Evolutionary conservation across 2,888 invertebrate species (phyloP).

Genomic region (Noctua janthe): DNA sequence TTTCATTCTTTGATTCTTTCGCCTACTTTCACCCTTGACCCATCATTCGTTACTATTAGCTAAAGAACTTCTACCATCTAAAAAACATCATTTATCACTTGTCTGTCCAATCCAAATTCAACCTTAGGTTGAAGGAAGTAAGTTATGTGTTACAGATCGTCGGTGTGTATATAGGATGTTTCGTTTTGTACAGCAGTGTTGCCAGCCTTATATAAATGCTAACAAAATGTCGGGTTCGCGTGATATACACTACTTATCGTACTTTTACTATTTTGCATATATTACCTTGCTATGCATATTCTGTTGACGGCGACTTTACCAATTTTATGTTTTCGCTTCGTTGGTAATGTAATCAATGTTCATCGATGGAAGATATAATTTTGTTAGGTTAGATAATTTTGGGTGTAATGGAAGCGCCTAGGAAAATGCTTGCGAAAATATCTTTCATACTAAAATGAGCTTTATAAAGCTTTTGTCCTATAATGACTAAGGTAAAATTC

Average conservation of each 20-base stretch:
- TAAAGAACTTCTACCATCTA: constrained; percentile 65
- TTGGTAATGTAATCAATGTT: constrained; percentile 51
- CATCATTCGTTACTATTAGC: constrained; percentile 85
- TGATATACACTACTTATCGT: constrained; percentile 86
- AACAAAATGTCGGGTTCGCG: constrained; percentile 89
- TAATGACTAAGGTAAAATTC: constrained; percentile 34
- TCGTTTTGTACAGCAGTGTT: constrained; percentile 65
- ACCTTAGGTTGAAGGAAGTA: constrained; percentile 64
- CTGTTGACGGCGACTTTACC: constrained; percentile 73
- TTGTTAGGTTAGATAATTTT: constrained; percentile 41
- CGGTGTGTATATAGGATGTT: constrained; percentile 67
- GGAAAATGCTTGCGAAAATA: constrained; percentile 14
- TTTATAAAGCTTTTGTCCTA: constrained; percentile 43
- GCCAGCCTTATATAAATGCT: constrained; percentile 85
- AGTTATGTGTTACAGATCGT: constrained; percentile 59
- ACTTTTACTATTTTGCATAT: constrained; percentile 88
- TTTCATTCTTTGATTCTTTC: constrained; percentile 80
- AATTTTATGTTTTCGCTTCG: constrained; percentile 72
- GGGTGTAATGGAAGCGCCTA: constrained; percentile 33
- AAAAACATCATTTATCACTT: constrained; percentile 62
- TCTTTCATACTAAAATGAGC: constrained; percentile 36
- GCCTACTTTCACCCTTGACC: constrained; percentile 85
- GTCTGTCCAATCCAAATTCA: constrained; percentile 59
- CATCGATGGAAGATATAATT: constrained; percentile 41
- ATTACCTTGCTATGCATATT: constrained; percentile 82